Base-by-base conservation (phyloP, 2,797 vertebrate species). In the Botia kubotai region DNA sequence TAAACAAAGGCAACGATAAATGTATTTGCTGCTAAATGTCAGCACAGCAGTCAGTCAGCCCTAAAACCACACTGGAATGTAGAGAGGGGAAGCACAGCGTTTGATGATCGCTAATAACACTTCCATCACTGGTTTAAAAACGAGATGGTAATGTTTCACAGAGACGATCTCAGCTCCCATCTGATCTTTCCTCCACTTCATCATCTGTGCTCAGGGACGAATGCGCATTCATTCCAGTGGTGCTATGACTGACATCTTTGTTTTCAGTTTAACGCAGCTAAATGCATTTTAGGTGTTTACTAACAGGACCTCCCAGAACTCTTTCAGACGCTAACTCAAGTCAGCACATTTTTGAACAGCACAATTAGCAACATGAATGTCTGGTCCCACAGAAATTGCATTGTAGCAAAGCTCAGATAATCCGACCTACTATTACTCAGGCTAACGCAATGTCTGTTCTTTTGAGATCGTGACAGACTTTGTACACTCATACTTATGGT, bases 41-140 rank as follows among this genome's bases (percentile, higher is more conserved):
- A 23, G 55, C 69, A 72, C 0, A 19, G 23, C 55, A 46, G 52
- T 50, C 46, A n/a, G 23, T 19, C n/a, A 73, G 36, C 66, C 65
- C 0, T 58, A 75, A 26, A 72, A 76, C 80, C 83, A 73, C 77
- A 80, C 53, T 39, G 84, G 77, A 85, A 82, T 72, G 65, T 62
- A 50, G 21, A 3, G 43, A 72, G 72, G 13, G 19, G 53, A 21
- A 62, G 75, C 11, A 14, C 19, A 43, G 48, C 58, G 66, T 68
- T 79, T 72, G 72, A 75, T 70, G 43, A 58, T 72, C 43, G 57
- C 68, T 67, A 76, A 29, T 69, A 19, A 53, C 23, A 23, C 5
- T 10, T 55, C 68, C 6, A 46, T 17, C 5, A 68, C 39, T 10
- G 21, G 26, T 39, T 82, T 46, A 29, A 46, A 66, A 52, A 67